These are phyloP conservation scores for Dermochelys coriacea DNA, from an alignment of 2,797 vertebrate genomes.

Conservation along the genomic window DNA sequence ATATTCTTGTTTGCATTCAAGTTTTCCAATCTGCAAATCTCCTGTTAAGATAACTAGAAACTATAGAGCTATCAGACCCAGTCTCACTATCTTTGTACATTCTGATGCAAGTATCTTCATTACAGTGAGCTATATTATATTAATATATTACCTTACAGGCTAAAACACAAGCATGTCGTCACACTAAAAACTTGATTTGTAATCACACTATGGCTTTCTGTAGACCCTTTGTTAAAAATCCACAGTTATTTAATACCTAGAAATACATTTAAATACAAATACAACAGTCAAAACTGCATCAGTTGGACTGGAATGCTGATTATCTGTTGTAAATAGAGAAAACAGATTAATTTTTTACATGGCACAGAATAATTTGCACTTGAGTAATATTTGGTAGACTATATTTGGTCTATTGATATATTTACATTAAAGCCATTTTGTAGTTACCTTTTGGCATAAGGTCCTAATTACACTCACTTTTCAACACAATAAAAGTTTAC, in stretches of 20 bases:
- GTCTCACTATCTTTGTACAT: conserved; percentile 66
- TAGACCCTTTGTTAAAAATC: conserved; percentile 35
- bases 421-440: not conserved
- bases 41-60: conserved; percentile 42
- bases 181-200: conserved; percentile 72
- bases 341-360: not conserved
- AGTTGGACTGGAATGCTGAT: not conserved
- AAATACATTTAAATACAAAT: conserved; percentile 52
- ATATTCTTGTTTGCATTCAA: not conserved
- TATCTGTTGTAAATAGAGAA: not conserved
- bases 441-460: not conserved
- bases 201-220: conserved; percentile 46
- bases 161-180: conserved; percentile 65
- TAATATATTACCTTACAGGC: conserved; percentile 66
- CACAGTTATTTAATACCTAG: conserved; percentile 46
- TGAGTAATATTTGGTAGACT: not conserved
- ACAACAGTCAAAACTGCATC: conserved; percentile 52
- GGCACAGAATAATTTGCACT: not conserved
- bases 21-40: not conserved
- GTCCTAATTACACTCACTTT: conserved; percentile 3
- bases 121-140: conserved; percentile 67
- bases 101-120: conserved; percentile 62
- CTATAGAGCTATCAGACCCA: conserved; percentile 68
- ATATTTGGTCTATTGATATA: not conserved
- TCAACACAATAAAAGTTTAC: not conserved